Evolutionary conservation across 2,113 vertebrate species (phyloP).

Genomic region (Phrynosoma blainvillii): DNA sequence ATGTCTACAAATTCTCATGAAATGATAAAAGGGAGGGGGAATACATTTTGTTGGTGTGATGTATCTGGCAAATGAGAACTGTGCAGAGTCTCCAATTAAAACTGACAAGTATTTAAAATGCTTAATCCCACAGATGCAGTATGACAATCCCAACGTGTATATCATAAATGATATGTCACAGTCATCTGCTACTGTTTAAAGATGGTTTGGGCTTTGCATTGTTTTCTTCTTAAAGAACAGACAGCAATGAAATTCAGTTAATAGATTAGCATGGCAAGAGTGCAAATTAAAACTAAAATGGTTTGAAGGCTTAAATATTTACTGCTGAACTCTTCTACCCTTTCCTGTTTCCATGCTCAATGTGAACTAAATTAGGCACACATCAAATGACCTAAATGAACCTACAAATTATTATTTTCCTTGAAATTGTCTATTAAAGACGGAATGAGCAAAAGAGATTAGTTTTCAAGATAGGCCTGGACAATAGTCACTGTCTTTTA

Average conservation of each 20-base stretch:
- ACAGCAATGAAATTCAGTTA: conserved; percentile 29
- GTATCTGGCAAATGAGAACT: conserved; percentile 63
- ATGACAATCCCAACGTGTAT: conserved; percentile 54
- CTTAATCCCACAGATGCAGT: conserved; percentile 54
- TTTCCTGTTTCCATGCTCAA: conserved; percentile 14
- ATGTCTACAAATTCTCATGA: conserved; percentile 57
- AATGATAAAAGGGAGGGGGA: conserved; percentile 51
- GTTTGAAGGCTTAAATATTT: conserved; percentile 25
- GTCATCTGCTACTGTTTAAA: conserved; percentile 45
- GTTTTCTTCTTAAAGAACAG: conserved; percentile 3
- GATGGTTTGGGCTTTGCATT: conserved; percentile 5
- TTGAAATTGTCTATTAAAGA: conserved; percentile 42
- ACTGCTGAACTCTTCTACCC: neutral
- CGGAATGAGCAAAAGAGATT: neutral
- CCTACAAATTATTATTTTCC: conserved; percentile 29
- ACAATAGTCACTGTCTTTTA: conserved; percentile 33
- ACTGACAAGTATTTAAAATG: conserved; percentile 66
- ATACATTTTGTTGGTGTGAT: conserved; percentile 67
- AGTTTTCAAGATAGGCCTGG: conserved; percentile 21
- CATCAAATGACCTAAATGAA: neutral
- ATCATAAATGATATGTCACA: conserved; percentile 6
- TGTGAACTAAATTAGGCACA: conserved; percentile 1
- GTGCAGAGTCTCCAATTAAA: conserved; percentile 73
- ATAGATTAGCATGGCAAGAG: conserved; percentile 4
- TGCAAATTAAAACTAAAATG: conserved; percentile 36